phyloP scores from a whole-genome alignment of 2,113 vertebrate genomes.

The human region DNA sequence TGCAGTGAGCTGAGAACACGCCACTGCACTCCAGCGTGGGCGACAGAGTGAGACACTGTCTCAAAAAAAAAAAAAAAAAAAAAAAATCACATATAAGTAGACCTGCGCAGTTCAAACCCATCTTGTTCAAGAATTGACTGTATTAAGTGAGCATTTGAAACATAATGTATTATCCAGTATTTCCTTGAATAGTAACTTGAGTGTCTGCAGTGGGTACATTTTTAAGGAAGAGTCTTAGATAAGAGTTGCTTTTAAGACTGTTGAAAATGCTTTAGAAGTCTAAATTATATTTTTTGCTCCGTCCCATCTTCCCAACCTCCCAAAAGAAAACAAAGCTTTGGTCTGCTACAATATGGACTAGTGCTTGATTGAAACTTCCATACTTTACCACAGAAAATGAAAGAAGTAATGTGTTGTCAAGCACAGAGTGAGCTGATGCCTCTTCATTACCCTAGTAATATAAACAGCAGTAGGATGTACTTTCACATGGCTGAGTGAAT shows the following conservation, averaged over 20 bases:
- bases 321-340: background rate
- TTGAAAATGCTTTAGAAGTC: constrained; percentile 21
- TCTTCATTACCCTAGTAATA: background rate
- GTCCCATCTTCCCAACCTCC: background rate
- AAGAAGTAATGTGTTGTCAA: background rate
- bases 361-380: background rate
- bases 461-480: background rate
- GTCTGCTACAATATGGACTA: background rate
- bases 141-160: constrained; percentile 28
- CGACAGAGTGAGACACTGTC: too few relatives aligned
- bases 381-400: background rate
- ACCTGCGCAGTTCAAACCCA: background rate
- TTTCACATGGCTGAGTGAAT: background rate
- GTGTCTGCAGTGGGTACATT: background rate
- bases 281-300: background rate
- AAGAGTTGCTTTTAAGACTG: background rate
- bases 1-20: too few relatives aligned
- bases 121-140: background rate
- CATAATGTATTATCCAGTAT: background rate
- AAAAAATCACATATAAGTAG: background rate
- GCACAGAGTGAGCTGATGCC: background rate
- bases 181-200: background rate
- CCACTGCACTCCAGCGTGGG: too few relatives aligned
- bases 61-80: too few relatives aligned
- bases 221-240: background rate